phyloP scores from a whole-genome alignment of 2,797 vertebrate genomes.

The Pelodytes ibericus region DNA sequence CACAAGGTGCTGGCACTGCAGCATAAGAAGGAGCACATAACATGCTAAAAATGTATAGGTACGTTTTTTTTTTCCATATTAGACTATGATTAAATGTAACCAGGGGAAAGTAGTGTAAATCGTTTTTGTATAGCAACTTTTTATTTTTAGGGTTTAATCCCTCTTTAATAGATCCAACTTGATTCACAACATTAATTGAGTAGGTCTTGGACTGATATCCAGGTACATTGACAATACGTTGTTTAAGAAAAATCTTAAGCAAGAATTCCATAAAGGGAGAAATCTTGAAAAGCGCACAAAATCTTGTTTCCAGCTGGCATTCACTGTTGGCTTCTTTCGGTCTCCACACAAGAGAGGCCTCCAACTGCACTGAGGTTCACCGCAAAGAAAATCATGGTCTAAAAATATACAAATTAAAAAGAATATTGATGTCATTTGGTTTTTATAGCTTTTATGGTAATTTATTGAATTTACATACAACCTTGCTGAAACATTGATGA shows the following conservation, averaged over 20 bases:
- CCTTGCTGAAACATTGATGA: not conserved
- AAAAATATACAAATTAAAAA: slow-evolving; percentile 68
- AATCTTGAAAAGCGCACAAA: slow-evolving; percentile 54
- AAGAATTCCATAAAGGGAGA: slow-evolving; percentile 25
- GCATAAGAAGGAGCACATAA: too few species aligned
- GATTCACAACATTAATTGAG: too few species aligned
- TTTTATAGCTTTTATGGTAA: slow-evolving; percentile 59
- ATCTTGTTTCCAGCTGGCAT: slow-evolving; percentile 64
- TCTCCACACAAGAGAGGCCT: slow-evolving; percentile 59
- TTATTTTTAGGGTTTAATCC: too few species aligned
- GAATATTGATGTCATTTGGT: slow-evolving; percentile 68
- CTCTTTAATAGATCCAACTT: too few species aligned
- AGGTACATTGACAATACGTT: not conserved
- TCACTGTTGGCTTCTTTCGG: slow-evolving; percentile 65
- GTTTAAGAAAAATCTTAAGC: slow-evolving; percentile 24
- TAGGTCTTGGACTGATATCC: not conserved
- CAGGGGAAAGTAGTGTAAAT: too few species aligned
- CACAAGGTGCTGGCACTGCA: too few species aligned
- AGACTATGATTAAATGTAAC: too few species aligned
- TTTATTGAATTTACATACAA: slow-evolving; percentile 11
- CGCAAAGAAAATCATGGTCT: slow-evolving; percentile 74
- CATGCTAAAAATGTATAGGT: too few species aligned
- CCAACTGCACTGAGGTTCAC: slow-evolving; percentile 64
- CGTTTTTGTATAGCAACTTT: too few species aligned
- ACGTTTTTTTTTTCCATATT: too few species aligned